Conservation (phyloP, 2,888 invertebrate species). For the Lithodes maja region DNA sequence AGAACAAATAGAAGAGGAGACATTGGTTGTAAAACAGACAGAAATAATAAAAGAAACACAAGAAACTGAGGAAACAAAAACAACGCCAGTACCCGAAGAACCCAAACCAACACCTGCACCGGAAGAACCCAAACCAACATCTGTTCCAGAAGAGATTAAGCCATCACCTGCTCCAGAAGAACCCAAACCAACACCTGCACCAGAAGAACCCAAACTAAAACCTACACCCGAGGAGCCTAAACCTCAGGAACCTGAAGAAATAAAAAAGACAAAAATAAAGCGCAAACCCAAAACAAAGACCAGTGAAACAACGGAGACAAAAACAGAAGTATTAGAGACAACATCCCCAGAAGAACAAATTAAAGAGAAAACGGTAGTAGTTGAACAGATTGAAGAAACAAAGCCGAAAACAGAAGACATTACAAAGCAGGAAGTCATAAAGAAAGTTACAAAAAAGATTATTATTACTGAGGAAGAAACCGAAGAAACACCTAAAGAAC, state of each 20-base stretch:
- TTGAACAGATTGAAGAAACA: not conserved
- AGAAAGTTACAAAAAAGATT: conserved; percentile 10
- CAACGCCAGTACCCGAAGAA: conserved; percentile 20
- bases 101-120: not conserved
- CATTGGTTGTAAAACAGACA: not conserved
- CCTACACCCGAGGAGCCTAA: conserved; percentile 1
- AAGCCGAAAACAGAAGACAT: not conserved
- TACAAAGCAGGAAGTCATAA: not conserved
- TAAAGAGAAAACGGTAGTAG: not conserved
- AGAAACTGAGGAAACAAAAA: not conserved
- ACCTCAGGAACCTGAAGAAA: not conserved
- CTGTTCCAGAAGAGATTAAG: conserved; percentile 26
- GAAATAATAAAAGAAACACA: conserved; percentile 10
- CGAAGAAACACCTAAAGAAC: not conserved
- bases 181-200: conserved; percentile 5
- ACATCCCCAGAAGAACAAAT: conserved; percentile 3
- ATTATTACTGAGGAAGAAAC: not conserved
- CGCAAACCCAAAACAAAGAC: conserved; percentile 16
- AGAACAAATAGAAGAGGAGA: conserved; percentile 2
- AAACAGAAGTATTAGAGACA: not conserved
- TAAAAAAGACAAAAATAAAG: not conserved
- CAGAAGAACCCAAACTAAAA: conserved; percentile 31
- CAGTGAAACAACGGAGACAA: not conserved
- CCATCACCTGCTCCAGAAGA: conserved; percentile 20
- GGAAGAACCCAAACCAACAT: conserved; percentile 13